Conservation (phyloP, 2,113 vertebrate genomes). For the Rhadina sibilatrix region DNA sequence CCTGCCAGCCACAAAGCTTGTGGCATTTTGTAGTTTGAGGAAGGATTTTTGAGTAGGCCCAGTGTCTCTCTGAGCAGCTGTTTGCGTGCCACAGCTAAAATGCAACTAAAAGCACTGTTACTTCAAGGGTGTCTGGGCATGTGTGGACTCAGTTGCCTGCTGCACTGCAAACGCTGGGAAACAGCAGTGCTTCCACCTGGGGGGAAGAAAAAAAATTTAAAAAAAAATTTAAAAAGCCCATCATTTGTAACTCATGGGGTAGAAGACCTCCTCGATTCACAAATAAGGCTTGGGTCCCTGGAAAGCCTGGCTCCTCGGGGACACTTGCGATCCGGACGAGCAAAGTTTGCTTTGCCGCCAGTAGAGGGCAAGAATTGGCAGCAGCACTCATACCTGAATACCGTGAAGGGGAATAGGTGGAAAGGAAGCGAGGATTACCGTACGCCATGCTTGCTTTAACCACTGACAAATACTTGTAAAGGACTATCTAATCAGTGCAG, state of each 20-base stretch:
- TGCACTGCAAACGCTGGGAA: not conserved
- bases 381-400: not conserved
- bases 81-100: not conserved
- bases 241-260: not conserved
- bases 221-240: rapidly evolving
- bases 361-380: not conserved
- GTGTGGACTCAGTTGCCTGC: not conserved
- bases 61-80: not conserved
- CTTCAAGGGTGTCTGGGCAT: not conserved
- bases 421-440: rapidly evolving
- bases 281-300: rapidly evolving
- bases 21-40: not conserved
- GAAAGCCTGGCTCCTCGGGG: not conserved
- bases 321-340: rapidly evolving
- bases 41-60: not conserved
- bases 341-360: not conserved
- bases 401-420: not conserved
- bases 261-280: not conserved
- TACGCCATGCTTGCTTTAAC: not conserved
- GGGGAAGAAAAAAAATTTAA: rapidly evolving
- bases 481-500: not conserved
- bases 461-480: not conserved
- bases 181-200: not conserved
- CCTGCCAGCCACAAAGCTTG: not conserved
- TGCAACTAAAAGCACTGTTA: not conserved